These are phyloP conservation scores for Conus canariensis DNA, from an alignment of 2,888 invertebrate genomes.

Conservation along the genomic window DNA sequence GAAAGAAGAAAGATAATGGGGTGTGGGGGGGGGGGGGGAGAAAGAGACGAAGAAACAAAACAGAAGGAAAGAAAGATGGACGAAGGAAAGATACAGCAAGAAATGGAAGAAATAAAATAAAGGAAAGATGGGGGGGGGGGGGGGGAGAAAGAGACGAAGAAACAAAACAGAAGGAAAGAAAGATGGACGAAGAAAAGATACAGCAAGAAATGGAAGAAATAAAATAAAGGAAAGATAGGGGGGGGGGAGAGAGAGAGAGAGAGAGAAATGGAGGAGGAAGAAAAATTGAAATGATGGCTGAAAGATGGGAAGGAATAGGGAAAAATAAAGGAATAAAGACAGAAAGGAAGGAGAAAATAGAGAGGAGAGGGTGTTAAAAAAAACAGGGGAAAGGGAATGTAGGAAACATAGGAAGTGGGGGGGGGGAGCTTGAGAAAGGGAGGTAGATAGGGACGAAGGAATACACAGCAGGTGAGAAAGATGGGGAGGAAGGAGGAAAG, in stretches of 20 bases:
- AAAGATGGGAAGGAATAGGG: too few relatives aligned
- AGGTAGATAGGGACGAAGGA: background rate
- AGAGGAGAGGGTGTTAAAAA: background rate
- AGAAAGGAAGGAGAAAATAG: background rate
- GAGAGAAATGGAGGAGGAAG: background rate
- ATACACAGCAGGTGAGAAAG: background rate
- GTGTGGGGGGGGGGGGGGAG: too few relatives aligned
- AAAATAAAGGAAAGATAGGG: background rate
- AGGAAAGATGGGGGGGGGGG: background rate
- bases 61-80: background rate
- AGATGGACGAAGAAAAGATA: background rate
- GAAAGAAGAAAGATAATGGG: too few relatives aligned
- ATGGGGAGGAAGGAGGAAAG: too few relatives aligned
- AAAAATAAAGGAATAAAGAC: too few relatives aligned
- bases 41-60: too few relatives aligned
- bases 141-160: too few relatives aligned
- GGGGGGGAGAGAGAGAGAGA: too few relatives aligned
- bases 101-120: background rate
- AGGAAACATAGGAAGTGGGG: background rate
- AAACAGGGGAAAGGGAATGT: background rate
- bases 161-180: background rate
- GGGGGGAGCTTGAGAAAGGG: too few relatives aligned
- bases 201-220: background rate
- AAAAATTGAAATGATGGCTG: background rate
- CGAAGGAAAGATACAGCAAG: background rate